A percentile compares a stretch with the other conserved stretches of the same genome.
These are phyloP conservation scores for Morone chrysops DNA, from an alignment of 2,113 vertebrate species.

Conservation along the genomic window DNA sequence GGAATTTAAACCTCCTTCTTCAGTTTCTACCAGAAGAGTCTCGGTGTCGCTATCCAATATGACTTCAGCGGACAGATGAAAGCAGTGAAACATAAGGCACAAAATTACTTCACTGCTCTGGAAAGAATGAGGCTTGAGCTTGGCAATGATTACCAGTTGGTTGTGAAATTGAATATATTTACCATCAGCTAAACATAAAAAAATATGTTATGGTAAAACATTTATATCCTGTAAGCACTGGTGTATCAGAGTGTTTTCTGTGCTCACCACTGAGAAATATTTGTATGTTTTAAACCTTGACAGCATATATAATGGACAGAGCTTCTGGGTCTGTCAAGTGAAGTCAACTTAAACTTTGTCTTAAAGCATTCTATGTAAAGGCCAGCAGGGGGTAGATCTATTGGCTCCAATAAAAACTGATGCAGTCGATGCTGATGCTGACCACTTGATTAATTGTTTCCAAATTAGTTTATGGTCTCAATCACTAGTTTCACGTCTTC, in stretches of 20 bases:
- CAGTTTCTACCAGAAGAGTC: neutral
- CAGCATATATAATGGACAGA: no score
- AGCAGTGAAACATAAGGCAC: slow-evolving; percentile 3
- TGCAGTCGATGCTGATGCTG: no score
- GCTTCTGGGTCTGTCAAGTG: no score
- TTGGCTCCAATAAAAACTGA: no score
- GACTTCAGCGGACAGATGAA: slow-evolving; percentile 23
- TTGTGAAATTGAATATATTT: neutral
- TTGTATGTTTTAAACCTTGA: neutral
- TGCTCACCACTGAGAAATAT: neutral
- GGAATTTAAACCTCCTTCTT: slow-evolving; percentile 53
- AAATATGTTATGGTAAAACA: neutral
- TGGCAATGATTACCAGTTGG: neutral
- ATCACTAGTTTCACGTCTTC: no score
- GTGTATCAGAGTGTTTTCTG: neutral
- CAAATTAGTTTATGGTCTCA: no score
- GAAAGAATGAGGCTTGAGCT: neutral
- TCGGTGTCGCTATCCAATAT: neutral
- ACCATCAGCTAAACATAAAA: neutral
- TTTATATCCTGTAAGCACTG: neutral
- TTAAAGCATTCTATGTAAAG: no score
- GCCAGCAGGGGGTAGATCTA: no score
- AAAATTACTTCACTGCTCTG: neutral
- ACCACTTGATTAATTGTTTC: no score
- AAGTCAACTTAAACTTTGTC: no score